Evolutionary conservation across 2,888 invertebrate species (phyloP).

Genomic region (Malacosoma neustria): DNA sequence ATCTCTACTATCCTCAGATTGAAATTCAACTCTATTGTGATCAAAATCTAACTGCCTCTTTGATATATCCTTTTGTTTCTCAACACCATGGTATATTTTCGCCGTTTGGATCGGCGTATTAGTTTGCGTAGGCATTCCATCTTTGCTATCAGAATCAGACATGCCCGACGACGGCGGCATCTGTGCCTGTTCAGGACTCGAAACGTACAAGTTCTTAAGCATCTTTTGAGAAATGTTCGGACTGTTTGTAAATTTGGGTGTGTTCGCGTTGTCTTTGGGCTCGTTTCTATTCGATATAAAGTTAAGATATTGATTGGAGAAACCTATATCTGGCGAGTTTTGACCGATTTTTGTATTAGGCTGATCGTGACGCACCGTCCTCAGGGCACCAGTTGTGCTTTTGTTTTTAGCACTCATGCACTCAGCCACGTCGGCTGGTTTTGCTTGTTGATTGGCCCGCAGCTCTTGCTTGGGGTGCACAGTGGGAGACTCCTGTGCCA

Average conservation of each 20-base stretch:
- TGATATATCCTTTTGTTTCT: constrained; percentile 63
- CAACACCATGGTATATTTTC: constrained; percentile 45
- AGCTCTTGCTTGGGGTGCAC: constrained; percentile 33
- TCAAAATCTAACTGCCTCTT: constrained; percentile 68
- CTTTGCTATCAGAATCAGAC: constrained; percentile 66
- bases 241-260: constrained; percentile 68
- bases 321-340: constrained; percentile 61
- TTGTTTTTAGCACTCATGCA: constrained; percentile 35
- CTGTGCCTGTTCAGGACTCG: constrained; percentile 68
- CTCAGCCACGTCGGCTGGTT: constrained; percentile 24
- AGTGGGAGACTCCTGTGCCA: constrained; percentile 26
- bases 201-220: constrained; percentile 69
- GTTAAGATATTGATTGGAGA: constrained; percentile 65
- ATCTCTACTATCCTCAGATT: constrained; percentile 68
- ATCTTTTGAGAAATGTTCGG: constrained; percentile 68
- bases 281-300: constrained; percentile 68
- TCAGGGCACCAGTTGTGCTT: constrained; percentile 53
- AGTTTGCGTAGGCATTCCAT: constrained; percentile 60
- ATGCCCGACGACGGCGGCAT: constrained; percentile 67
- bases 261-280: constrained; percentile 70
- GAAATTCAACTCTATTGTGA: constrained; percentile 48
- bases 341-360: constrained; percentile 51
- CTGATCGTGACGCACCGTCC: constrained; percentile 63
- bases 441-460: constrained; percentile 19
- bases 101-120: constrained; percentile 61